phyloP scores from a whole-genome alignment of 1,140 invertebrate species.

The Chlorops oryzae region DNA sequence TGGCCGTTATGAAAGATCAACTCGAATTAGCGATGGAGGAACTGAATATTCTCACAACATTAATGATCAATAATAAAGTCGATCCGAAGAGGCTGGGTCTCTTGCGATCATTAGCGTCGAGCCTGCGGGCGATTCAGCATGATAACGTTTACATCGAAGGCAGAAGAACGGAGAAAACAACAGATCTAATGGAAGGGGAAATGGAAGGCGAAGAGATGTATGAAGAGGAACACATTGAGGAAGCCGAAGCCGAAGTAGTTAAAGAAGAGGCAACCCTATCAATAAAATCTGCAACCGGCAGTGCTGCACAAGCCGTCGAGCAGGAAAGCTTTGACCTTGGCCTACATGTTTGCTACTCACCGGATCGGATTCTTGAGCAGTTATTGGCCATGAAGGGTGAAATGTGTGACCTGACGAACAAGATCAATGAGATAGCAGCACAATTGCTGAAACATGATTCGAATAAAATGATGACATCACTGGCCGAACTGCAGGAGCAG shows the following conservation, averaged over 20 bases:
- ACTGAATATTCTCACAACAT: constrained; percentile 30
- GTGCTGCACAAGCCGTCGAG: constrained; percentile 18
- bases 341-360: constrained; percentile 27
- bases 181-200: too few relatives aligned
- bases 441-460: constrained; percentile 29
- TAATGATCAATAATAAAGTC: constrained; percentile 30
- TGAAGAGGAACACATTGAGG: constrained; percentile 10
- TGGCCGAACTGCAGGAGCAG: constrained; percentile 24
- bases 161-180: neutral
- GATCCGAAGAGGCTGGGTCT: constrained; percentile 21
- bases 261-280: too few relatives aligned
- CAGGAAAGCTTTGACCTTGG: constrained; percentile 22
- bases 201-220: constrained; percentile 1
- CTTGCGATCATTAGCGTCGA: constrained; percentile 21
- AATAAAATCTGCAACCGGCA: neutral
- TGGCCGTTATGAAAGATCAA: constrained; percentile 22
- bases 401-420: constrained; percentile 33
- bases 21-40: constrained; percentile 34
- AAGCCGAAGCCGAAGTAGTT: constrained; percentile 14
- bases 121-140: constrained; percentile 23
- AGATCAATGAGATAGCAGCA: constrained; percentile 32
- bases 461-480: constrained; percentile 20
- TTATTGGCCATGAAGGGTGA: constrained; percentile 32
- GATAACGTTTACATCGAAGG: constrained; percentile 13
- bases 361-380: constrained; percentile 31